Evolutionary conservation across 2,888 invertebrate species (phyloP), one percentile per base, ranked within the genome.

Genomic region (Acanthosepion pharaonis): DNA sequence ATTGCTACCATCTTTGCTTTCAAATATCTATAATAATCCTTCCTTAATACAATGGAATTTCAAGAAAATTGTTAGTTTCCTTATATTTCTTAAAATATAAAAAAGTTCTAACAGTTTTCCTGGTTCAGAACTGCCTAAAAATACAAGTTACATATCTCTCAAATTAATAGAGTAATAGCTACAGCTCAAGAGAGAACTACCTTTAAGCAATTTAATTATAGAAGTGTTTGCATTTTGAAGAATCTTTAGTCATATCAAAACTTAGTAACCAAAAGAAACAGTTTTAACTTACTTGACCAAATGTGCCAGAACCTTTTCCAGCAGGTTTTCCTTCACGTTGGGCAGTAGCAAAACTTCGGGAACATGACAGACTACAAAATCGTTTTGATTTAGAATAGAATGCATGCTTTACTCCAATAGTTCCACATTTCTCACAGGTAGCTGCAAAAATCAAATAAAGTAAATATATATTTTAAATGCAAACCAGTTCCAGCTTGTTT

Each of bases 381-480:
- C 98, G 98, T 95, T 98, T 98, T 95, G 98, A 98, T 97, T 98
- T 98, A 28, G 98, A 98, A 97, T 98, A 98, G 97, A 99, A 99
- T 28, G 98, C 98, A 97, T 98, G 98, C 97, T 98, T 98, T 55
- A 98, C 98, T 94, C 98, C 99, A 95, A 98, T 98, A 42, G 98
- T 98, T 94, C 98, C 98, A 97, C 99, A 99, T 97, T 98, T 98
- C 97, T 98, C 98, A 97, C 98, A 99, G 93, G 98, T 98, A 96
- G 98, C 98, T 98, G 97, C 48, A 59, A 78, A 42, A 55, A 18
- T 94, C 92, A 94, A 91, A 51, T 91, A 8, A 49, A 33, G 55
- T 48, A 48, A 93, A 28, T 25, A 51, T 42, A 42, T 42, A 42
- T 42, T 42, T 42, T 42, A 42, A 42, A 42, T 42, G 42, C 42